Conservation (phyloP, 2,797 vertebrate species). For the Sebastes nivosus region DNA sequence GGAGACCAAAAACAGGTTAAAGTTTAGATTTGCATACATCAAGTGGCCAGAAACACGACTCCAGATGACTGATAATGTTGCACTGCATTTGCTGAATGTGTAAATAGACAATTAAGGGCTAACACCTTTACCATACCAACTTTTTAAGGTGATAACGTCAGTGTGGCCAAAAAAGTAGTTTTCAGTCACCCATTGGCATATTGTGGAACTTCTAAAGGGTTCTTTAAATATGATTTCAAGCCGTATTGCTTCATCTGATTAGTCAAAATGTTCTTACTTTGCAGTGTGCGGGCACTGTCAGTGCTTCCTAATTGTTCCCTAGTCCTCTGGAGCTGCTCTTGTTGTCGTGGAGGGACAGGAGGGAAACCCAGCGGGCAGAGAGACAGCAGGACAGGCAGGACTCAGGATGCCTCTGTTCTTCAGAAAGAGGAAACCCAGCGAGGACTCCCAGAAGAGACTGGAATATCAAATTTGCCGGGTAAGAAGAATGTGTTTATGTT, state of each 20-base stretch:
- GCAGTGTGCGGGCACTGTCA: neutral
- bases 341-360: neutral
- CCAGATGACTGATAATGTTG: neutral
- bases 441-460: conserved; percentile 90
- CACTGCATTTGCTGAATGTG: neutral
- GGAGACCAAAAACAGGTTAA: neutral
- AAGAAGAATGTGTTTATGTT: conserved; percentile 41
- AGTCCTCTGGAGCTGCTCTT: neutral
- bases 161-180: neutral
- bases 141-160: neutral
- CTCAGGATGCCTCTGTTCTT: conserved; percentile 90
- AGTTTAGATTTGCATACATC: neutral
- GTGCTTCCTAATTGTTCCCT: neutral
- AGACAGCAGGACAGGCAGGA: neutral
- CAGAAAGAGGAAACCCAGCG: conserved; percentile 90
- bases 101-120: neutral
- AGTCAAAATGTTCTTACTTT: neutral
- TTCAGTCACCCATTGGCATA: neutral
- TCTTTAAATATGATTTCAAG: neutral
- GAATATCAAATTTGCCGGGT: conserved; percentile 95
- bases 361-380: neutral
- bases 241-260: neutral
- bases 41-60: neutral
- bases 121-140: neutral
- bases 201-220: neutral